Conservation (phyloP, 2,797 vertebrate genomes). For the Remorina albescens region DNA sequence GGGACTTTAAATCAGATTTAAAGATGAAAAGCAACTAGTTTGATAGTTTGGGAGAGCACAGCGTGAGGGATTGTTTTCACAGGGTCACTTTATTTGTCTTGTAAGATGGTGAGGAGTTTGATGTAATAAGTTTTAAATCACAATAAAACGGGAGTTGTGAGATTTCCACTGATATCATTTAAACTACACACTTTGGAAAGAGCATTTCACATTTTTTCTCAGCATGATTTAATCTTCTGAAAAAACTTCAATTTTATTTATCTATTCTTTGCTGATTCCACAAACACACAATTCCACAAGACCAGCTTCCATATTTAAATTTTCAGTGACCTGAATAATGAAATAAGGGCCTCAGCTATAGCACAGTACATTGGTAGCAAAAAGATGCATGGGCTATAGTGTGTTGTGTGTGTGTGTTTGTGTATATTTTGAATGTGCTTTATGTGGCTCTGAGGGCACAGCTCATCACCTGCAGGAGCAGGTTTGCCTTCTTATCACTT, state of each 20-base stretch:
- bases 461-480: slow-evolving; percentile 67
- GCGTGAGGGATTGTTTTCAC: neutral
- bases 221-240: neutral
- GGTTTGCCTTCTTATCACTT: slow-evolving; percentile 72
- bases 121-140: slow-evolving; percentile 24
- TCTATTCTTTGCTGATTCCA: neutral
- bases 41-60: neutral
- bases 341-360: slow-evolving; percentile 10
- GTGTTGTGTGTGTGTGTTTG: slow-evolving; percentile 29
- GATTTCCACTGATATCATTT: neutral
- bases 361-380: neutral
- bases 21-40: slow-evolving; percentile 2
- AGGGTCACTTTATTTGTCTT: neutral
- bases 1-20: neutral
- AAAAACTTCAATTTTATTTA: neutral
- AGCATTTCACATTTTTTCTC: neutral
- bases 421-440: slow-evolving; percentile 49
- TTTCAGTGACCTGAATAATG: neutral
- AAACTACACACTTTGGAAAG: neutral
- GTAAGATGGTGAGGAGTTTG: neutral
- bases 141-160: neutral
- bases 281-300: neutral
- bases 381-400: neutral
- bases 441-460: slow-evolving; percentile 41
- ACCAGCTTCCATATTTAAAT: no score